Conservation (phyloP, 2,113 vertebrate species). For the Tychaedon coryphoeus region DNA sequence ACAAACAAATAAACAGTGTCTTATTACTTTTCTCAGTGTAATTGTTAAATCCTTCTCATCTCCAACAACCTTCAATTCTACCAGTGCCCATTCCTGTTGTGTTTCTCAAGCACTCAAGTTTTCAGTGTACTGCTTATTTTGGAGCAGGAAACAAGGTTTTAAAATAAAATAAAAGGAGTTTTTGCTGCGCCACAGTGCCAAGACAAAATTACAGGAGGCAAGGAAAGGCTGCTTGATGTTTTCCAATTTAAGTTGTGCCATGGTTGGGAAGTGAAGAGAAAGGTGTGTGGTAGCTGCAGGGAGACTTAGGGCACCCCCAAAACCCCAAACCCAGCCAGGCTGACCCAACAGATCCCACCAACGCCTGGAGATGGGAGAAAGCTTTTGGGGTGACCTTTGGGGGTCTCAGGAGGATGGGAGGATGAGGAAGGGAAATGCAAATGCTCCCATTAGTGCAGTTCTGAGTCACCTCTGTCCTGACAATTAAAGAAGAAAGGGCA, state of each 20-base stretch:
- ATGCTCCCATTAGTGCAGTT: neutral
- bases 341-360: neutral
- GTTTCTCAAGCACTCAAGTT: neutral
- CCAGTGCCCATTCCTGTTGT: neutral
- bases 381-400: neutral
- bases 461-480: neutral
- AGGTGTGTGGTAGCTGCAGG: neutral
- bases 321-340: neutral
- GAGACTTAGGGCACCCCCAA: accelerated
- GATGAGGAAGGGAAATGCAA: neutral
- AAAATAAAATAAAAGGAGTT: neutral
- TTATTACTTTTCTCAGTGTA: neutral
- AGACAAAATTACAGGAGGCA: neutral
- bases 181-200: neutral
- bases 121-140: neutral
- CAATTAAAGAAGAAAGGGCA: neutral
- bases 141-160: neutral
- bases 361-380: neutral
- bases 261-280: accelerated
- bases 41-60: neutral
- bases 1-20: neutral
- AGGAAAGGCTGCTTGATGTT: neutral
- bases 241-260: neutral
- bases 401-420: neutral
- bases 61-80: neutral